These are phyloP conservation scores for Microhierax caerulescens DNA, from an alignment of 2,797 vertebrate species.

Conservation along the genomic window DNA sequence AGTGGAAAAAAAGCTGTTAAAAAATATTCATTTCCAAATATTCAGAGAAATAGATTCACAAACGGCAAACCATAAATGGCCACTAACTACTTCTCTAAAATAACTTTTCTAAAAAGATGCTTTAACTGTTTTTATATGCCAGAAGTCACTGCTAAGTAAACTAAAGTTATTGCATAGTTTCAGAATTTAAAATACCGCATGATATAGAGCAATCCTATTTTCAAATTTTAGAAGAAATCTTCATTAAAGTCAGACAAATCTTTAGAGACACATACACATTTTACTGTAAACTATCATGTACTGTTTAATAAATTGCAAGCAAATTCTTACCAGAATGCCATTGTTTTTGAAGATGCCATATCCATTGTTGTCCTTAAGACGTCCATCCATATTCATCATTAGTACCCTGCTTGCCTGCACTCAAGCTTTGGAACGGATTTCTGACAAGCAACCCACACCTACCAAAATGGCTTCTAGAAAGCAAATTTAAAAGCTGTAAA, in stretches of 20 bases:
- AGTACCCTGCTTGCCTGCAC: not conserved
- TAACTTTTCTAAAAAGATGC: not conserved
- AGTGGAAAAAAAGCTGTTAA: not conserved
- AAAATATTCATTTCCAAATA: constrained; percentile 15
- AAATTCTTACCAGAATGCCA: constrained; percentile 35
- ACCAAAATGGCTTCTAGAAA: constrained; percentile 35
- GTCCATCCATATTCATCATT: not conserved
- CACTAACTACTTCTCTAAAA: not conserved
- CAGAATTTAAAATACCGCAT: not conserved
- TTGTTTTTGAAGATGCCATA: not conserved
- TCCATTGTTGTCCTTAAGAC: not conserved
- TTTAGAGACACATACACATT: not conserved
- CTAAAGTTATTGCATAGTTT: not conserved
- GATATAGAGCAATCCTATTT: not conserved
- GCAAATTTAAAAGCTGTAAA: constrained; percentile 16
- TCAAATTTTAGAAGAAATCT: not conserved
- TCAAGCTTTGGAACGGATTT: not conserved
- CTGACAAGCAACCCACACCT: not conserved
- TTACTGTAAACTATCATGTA: not conserved
- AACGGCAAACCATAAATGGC: not conserved
- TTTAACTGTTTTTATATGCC: not conserved
- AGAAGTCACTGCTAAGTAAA: constrained; percentile 3
- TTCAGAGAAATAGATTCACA: constrained; percentile 10
- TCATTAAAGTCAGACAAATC: not conserved
- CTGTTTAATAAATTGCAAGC: not conserved